Base-by-base conservation (phyloP, 2,113 vertebrate species). In the Nothocercus julius region DNA sequence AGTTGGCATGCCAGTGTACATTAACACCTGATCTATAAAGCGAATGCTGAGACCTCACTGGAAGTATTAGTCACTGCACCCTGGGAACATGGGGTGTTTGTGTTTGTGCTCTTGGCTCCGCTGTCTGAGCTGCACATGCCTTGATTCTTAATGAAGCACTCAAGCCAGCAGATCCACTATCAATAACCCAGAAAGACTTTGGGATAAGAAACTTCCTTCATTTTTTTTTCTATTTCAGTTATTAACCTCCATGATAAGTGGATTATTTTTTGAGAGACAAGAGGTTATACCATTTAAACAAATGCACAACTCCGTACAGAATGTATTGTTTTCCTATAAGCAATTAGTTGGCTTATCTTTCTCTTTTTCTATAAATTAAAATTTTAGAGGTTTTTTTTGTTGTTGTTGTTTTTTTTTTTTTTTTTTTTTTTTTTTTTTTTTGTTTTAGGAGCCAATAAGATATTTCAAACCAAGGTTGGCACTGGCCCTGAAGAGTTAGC, bases 21-120 rank as follows among this genome's bases (percentile, higher is more conserved):
- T 98, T 97, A 98, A 97, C 97, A 98, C 97, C 98, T 98, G 97
- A 98, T 98, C 97, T 98, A 98, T 97, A 97, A 98, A 98, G 96
- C 95, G 97, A 98, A 96, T 61, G 69, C 95, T 87, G 95, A 98
- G 97, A 96, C 95, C 97, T 97, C 96, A 87, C 94, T 96, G 90
- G 90, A 92, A 96, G 93, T 84, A 95, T 97, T 97, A 98, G 97
- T 98, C 97, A 98, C 93, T 2, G 70, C 38, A 93, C 97, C 95
- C 97, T 83, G 96, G 97, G 97, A 97, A 92, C 88, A 87, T 69
- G 91, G 84, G 64, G 69, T 86, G 83, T 89, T 85, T 89, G 49
- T 93, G 66, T 94, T 97, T 97, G 83, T 89, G 92, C 91, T 95
- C 92, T 78, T 95, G 93, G 91, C 94, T 97, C 96, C 93, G 88